Conservation (phyloP, 1,140 invertebrate genomes). For the Phortica variegata region DNA sequence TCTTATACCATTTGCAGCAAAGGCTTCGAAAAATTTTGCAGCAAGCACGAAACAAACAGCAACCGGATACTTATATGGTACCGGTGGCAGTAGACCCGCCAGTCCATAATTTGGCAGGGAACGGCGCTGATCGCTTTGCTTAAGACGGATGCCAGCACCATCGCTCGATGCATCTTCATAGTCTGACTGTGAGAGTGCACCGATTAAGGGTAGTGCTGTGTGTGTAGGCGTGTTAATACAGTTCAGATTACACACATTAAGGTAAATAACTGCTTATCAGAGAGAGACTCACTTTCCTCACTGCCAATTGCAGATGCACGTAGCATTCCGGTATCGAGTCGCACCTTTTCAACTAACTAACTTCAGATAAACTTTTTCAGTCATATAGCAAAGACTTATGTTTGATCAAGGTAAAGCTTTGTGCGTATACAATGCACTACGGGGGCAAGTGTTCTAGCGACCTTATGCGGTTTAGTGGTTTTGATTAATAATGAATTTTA, state of each 20-base stretch:
- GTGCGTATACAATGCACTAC: too few relatives aligned
- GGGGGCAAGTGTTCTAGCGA: too few relatives aligned
- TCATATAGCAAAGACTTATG: too few relatives aligned
- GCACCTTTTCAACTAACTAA: too few relatives aligned
- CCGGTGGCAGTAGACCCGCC: conserved; percentile 24
- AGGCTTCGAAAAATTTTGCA: conserved; percentile 55
- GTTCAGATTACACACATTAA: too few relatives aligned
- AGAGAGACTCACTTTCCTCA: conserved; percentile 46
- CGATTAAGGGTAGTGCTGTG: conserved; percentile 40
- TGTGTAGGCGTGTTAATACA: too few relatives aligned
- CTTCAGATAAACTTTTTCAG: too few relatives aligned
- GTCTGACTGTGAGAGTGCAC: conserved; percentile 25
- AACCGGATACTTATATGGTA: conserved; percentile 38
- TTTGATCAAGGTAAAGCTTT: too few relatives aligned
- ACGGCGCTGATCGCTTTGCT: conserved; percentile 13
- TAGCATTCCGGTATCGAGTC: too few relatives aligned
- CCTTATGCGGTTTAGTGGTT: too few relatives aligned
- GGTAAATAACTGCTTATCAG: too few relatives aligned
- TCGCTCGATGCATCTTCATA: conserved; percentile 11
- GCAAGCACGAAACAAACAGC: conserved; percentile 47
- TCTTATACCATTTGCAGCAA: conserved; percentile 54
- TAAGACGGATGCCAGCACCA: conserved; percentile 13
- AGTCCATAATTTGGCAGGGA: conserved; percentile 43
- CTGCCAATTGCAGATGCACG: conserved; percentile 50
- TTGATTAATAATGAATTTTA: conserved; percentile 2